A percentile compares a stretch with the other conserved stretches of the same genome.
These are phyloP conservation scores for Macrobrachium nipponense DNA, from an alignment of 1,140 invertebrate genomes.

Conservation along the genomic window DNA sequence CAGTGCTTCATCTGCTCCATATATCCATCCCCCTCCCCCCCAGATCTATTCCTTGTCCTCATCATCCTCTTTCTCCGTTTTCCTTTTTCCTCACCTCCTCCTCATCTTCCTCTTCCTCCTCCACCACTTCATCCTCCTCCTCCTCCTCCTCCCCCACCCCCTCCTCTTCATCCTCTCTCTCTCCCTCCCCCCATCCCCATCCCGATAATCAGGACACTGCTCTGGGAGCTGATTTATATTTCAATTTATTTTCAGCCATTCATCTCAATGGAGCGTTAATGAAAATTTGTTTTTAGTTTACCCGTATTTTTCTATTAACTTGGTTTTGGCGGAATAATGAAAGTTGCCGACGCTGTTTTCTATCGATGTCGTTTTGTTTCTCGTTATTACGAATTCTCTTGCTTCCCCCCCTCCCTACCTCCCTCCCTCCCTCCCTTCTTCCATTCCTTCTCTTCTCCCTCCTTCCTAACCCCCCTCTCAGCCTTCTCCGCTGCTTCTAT, in stretches of 20 bases:
- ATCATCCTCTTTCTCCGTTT: not conserved
- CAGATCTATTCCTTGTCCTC: no score
- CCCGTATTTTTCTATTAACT: slow-evolving; percentile 56
- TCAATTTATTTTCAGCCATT: slow-evolving; percentile 56
- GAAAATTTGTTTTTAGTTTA: slow-evolving; percentile 58
- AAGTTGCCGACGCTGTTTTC: slow-evolving; percentile 15
- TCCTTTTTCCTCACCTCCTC: not conserved
- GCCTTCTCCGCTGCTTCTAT: no score
- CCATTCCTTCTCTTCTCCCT: no score
- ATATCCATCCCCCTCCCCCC: no score
- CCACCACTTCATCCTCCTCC: not conserved
- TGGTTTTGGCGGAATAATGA: slow-evolving; percentile 47
- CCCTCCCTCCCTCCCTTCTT: no score
- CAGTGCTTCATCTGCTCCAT: no score
- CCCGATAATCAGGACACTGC: slow-evolving; percentile 42
- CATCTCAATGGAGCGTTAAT: slow-evolving; percentile 54
- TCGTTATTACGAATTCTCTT: no score
- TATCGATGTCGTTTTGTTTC: no score
- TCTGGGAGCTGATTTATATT: slow-evolving; percentile 49
- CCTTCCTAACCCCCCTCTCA: no score
- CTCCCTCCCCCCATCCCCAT: slow-evolving; percentile 6
- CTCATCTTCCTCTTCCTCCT: not conserved
- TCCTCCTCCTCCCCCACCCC: not conserved
- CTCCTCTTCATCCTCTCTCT: not conserved
- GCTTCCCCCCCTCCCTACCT: no score